Conservation (phyloP, 2,888 invertebrate species). For the Melinopterus prodromus region DNA sequence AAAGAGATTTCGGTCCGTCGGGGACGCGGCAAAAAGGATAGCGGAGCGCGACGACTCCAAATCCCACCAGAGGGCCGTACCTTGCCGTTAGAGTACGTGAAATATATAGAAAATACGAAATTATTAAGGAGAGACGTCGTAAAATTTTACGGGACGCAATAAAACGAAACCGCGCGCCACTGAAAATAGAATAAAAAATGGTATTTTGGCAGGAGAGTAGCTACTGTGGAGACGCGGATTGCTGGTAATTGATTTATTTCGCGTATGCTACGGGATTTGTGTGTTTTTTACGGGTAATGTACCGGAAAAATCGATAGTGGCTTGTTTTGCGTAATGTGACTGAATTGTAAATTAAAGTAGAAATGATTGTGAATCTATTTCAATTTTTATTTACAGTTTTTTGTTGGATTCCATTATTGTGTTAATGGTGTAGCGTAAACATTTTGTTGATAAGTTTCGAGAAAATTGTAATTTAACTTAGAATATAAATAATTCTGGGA, state of each 20-base stretch:
- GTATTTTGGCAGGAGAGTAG: not conserved
- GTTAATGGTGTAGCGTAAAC: no score
- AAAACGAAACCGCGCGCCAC: not conserved
- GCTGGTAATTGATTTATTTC: not conserved
- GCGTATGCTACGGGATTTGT: not conserved
- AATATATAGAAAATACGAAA: constrained; percentile 4
- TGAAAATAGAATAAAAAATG: not conserved
- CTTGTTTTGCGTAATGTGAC: not conserved
- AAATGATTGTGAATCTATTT: no score
- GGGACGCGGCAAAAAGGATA: not conserved
- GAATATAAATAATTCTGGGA: no score
- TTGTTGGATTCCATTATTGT: no score
- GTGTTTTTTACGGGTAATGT: not conserved
- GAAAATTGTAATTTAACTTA: no score
- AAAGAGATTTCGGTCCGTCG: not conserved
- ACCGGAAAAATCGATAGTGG: not conserved
- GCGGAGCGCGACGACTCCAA: not conserved
- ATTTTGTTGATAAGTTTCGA: no score
- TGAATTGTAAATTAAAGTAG: no score
- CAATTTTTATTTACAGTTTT: no score
- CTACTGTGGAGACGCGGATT: not conserved
- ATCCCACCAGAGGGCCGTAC: not conserved
- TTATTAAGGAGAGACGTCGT: not conserved
- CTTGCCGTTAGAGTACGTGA: not conserved
- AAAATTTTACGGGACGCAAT: not conserved